Evolutionary conservation across 1,140 invertebrate genomes (phyloP).

Genomic region (Ceratosolen solmsi): DNA sequence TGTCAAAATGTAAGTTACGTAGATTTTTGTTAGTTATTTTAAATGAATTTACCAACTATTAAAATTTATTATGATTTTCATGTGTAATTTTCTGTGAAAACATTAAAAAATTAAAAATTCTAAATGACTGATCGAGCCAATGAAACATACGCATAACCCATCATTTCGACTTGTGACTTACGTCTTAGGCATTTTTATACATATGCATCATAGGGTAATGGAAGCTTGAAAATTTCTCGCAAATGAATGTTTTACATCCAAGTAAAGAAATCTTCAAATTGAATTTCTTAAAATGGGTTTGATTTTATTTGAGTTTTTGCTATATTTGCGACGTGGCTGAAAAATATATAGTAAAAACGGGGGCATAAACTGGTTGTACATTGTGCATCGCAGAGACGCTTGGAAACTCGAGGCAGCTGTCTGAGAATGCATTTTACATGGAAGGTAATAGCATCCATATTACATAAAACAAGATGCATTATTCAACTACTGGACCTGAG

Average conservation of each 20-base stretch:
- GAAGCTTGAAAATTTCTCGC: too few species aligned
- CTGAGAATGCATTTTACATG: constrained; percentile 57
- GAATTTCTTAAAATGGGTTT: constrained; percentile 31
- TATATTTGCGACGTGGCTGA: not conserved
- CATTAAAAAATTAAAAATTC: too few species aligned
- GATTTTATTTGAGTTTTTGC: constrained; percentile 9
- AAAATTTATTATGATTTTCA: too few species aligned
- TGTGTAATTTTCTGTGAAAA: too few species aligned
- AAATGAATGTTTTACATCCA: not conserved
- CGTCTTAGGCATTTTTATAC: too few species aligned
- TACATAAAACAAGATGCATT: constrained; percentile 58
- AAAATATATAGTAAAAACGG: constrained; percentile 25
- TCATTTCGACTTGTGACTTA: too few species aligned
- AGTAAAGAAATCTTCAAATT: constrained; percentile 6
- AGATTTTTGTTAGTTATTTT: too few species aligned
- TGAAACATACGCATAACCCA: too few species aligned
- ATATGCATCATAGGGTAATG: too few species aligned
- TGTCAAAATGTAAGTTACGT: too few species aligned
- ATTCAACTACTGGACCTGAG: constrained; percentile 48
- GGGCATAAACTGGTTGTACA: constrained; percentile 1
- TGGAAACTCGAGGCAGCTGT: constrained; percentile 47
- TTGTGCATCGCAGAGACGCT: not conserved
- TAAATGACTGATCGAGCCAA: too few species aligned
- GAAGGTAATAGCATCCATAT: constrained; percentile 57
- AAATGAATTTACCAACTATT: too few species aligned